Conservation (phyloP, 2,113 vertebrate genomes). For the Gadus macrocephalus region DNA sequence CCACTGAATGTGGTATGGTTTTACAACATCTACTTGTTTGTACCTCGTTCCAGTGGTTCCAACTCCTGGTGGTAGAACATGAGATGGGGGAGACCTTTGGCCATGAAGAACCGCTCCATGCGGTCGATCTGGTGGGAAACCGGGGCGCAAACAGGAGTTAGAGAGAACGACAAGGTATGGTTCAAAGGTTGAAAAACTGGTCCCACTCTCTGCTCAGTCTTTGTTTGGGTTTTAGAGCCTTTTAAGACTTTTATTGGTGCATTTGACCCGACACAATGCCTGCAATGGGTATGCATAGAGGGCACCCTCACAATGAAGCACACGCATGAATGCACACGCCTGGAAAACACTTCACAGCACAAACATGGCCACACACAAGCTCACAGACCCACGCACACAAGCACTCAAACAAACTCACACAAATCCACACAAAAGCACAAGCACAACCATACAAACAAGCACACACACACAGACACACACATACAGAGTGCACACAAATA, state of each 20-base stretch:
- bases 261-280: too few relatives aligned
- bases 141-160: neutral
- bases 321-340: too few relatives aligned
- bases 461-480: neutral
- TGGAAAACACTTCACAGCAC: neutral
- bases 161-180: neutral
- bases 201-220: too few relatives aligned
- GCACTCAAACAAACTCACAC: neutral
- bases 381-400: neutral
- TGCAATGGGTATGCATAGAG: too few relatives aligned
- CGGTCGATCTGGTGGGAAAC: conserved; percentile 77
- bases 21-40: neutral
- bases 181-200: neutral
- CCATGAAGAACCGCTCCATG: conserved; percentile 85
- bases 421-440: neutral
- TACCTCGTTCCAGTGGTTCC: conserved; percentile 79
- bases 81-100: conserved; percentile 78
- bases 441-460: neutral
- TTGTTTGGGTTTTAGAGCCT: too few relatives aligned
- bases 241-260: too few relatives aligned
- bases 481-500: neutral
- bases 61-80: conserved; percentile 90
- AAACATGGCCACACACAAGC: neutral
- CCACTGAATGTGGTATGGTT: neutral
- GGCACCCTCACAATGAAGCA: too few relatives aligned